Base-by-base conservation (phyloP, 2,888 invertebrate species). In the Drosophila ochracea region DNA sequence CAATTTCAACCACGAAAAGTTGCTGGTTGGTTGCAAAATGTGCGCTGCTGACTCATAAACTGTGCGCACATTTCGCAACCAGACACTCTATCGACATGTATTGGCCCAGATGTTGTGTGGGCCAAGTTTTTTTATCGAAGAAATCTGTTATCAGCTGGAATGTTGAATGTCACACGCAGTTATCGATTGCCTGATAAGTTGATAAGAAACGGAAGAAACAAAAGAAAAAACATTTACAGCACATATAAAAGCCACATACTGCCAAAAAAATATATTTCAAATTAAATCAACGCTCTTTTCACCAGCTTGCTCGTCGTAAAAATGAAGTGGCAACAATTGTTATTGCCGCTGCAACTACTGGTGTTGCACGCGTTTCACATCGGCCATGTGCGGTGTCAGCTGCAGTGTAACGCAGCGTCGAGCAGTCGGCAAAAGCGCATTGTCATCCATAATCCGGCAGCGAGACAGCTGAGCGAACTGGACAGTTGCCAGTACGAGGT, bases 391-490 rank as follows among this genome's bases (percentile, higher is more conserved):
- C 64, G 52, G 37, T 67, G 80, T 60, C 87, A 88, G 55, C 64
- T 92, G 53, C 84, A 84, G 57, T 93, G 93, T 53, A 91, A 91
- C 60, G 78, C 68, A 3, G 55, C 37, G 13, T 43, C 80, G 1
- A 76, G 79, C 1, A 86, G 82, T 4, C 84, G 79, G 21, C 77
- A 91, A 41, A 93, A 93, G 69, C 90, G 91, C 60, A 90, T 89
- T 30, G 90, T 91, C 47, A 86, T 93, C 39, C 87, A 84, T 62
- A 93, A 82, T 66, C 92, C 93, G 47, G 58, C 74, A 0, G 62
- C 63, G 7, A 28, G 62, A 19, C 62, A 74, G 53, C 64, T 85
- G 64, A 63, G 61, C 70, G 53, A 73, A 49, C 64, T 87, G 74
- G 78, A 80, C 57, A 73, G 72, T 28, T 92, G 92, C 73, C 79